Base-by-base conservation (phyloP, 2,888 invertebrate species). In the Vanessa cardui region DNA sequence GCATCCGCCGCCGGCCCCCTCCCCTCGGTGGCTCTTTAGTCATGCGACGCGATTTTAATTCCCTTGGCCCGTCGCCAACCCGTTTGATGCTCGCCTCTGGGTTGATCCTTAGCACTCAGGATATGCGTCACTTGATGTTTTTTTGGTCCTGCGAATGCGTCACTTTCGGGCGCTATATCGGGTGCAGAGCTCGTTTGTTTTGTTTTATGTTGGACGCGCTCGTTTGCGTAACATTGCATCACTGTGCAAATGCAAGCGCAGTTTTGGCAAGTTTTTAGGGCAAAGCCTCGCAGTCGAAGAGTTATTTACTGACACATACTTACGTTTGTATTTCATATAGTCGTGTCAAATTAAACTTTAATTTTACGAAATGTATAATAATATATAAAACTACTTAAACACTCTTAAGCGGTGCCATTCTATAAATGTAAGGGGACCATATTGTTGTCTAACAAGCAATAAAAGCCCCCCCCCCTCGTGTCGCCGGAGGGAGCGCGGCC, bases 221-320 rank as follows among this genome's bases (percentile, higher is more conserved):
- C 39, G 58, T 50, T 64, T 61, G 58, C 61, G 61, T 58, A 61
- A 64, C 58, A 33, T 45, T 46, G 61, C 49, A 59, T 62, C 50
- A 52, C 45, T 61, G 50, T 64, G 68, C 64, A 58, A 58, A 64
- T 46, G 21, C n/a, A 20, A 45, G 49, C 61, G 61, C 54, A 20
- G 5, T 49, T 61, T 61, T 58, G 56, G 45, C 45, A 31, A 15
- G 44, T 56, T 68, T 64, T 67, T 45, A 18, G 45, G 44, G 31
- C 31, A n/a, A 18, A 7, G 20, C 5, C 6, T 31, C n/a, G 7
- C 26, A 16, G 31, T 54, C 26, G 26, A 16, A n/a, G 20, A n/a
- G n/a, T n/a, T 54, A 31, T 54, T 16, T 26, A 8, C 21, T 8
- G 6, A 33, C 8, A n/a, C 26, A 26, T 39, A 12, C 39, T 39